A percentile compares a stretch with the other conserved stretches of the same genome.
Evolutionary conservation across 1,140 invertebrate species (phyloP).

Genomic region (Conus betulinus): DNA sequence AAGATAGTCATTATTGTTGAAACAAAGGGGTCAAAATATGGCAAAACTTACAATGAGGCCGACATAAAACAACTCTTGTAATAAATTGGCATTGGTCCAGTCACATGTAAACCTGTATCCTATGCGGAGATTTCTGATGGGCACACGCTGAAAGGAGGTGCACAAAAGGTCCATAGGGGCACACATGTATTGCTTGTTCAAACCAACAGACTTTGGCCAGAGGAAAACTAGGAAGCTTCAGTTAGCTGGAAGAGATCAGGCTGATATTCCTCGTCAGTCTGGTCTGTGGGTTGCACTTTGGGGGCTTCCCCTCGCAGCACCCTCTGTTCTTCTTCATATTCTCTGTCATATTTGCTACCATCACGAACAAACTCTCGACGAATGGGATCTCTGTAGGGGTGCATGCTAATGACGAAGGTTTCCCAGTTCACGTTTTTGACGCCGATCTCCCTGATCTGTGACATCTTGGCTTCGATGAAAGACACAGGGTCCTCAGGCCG

Average conservation of each 20-base stretch:
- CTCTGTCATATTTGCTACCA: constrained; percentile 69
- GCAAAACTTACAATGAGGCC: no score
- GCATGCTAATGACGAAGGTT: constrained; percentile 69
- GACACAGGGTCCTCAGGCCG: constrained; percentile 70
- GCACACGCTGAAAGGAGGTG: no score
- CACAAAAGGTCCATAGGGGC: no score
- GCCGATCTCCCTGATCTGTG: constrained; percentile 65
- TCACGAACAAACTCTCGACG: constrained; percentile 61
- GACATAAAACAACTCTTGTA: no score
- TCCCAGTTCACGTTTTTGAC: constrained; percentile 74
- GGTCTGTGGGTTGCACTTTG: not conserved
- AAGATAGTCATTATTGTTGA: no score
- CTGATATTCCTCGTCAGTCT: constrained; percentile 55
- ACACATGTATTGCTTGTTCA: constrained; percentile 26
- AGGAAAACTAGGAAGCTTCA: constrained; percentile 52
- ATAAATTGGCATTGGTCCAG: no score
- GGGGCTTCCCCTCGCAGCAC: not conserved
- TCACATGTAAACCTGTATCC: no score
- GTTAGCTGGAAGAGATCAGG: constrained; percentile 67
- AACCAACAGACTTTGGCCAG: not conserved
- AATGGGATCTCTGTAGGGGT: constrained; percentile 68
- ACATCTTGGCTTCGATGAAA: constrained; percentile 70
- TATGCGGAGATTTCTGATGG: no score
- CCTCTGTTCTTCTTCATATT: constrained; percentile 57
- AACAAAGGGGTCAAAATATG: no score